Evolutionary conservation across 2,113 vertebrate species (phyloP).

Genomic region (Rafetus swinhoei): DNA sequence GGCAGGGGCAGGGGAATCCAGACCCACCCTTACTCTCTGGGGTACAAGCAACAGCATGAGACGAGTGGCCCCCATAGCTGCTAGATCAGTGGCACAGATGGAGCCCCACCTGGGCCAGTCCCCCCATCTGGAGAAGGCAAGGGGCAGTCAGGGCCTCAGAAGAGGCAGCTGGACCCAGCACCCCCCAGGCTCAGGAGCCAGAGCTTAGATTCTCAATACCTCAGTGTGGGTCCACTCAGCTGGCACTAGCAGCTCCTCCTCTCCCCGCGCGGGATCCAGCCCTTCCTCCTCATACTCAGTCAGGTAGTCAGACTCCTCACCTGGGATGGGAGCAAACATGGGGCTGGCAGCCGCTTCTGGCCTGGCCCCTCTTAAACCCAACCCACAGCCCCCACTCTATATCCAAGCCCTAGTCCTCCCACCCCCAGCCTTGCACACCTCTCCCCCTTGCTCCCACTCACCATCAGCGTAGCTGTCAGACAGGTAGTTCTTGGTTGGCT

Average conservation of each 20-base stretch:
- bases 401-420: background rate
- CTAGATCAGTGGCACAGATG: background rate
- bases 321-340: constrained; percentile 5
- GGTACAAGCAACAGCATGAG: rapidly evolving
- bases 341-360: rapidly evolving
- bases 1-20: background rate
- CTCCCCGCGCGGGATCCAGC: constrained; percentile 84
- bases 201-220: constrained; percentile 80
- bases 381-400: background rate
- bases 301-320: constrained; percentile 91
- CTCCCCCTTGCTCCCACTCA: constrained; percentile 7
- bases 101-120: background rate
- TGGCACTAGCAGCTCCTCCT: constrained; percentile 79
- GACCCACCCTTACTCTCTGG: background rate
- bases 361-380: background rate
- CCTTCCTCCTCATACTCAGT: constrained; percentile 92
- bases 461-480: constrained; percentile 72
- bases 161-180: background rate
- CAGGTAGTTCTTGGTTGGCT: constrained; percentile 86
- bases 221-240: constrained; percentile 79
- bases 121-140: background rate
- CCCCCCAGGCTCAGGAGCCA: background rate
- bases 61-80: background rate
- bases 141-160: background rate
- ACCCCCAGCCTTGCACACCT: background rate